phyloP scores from a whole-genome alignment of 1,140 invertebrate species.

The Parapsyche elsis region DNA sequence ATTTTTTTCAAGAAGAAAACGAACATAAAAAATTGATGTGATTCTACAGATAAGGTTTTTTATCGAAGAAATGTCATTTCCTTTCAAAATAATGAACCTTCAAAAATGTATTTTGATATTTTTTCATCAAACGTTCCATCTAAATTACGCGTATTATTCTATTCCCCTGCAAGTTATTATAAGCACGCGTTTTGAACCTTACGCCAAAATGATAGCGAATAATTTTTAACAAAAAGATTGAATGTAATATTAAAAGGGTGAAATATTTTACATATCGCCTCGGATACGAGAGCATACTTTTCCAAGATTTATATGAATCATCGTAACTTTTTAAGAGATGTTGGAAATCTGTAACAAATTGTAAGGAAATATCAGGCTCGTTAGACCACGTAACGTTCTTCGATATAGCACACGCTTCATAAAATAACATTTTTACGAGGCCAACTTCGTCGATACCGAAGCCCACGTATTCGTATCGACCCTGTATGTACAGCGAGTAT shows the following conservation, averaged over 20 bases:
- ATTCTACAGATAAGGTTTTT: conserved; percentile 8
- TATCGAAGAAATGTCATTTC: not conserved
- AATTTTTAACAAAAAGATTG: no score
- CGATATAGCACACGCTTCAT: conserved; percentile 29
- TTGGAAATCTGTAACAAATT: conserved; percentile 15
- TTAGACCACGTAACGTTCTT: conserved; percentile 20
- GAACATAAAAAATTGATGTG: conserved; percentile 28
- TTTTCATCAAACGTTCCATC: no score
- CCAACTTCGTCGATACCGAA: not conserved
- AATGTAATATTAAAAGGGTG: no score
- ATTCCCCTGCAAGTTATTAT: no score
- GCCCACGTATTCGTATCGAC: not conserved
- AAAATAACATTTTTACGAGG: conserved; percentile 35
- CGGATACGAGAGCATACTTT: no score
- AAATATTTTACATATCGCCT: no score
- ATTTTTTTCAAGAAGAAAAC: not conserved
- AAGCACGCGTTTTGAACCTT: no score
- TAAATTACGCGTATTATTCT: no score
- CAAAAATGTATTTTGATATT: no score
- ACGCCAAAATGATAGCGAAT: no score
- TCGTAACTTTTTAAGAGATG: not conserved
- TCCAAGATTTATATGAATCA: no score
- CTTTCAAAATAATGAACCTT: conserved; percentile 10
- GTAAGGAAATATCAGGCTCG: conserved; percentile 7
- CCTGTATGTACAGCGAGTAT: no score